These are phyloP conservation scores for Pentalonia nigronervosa DNA, from an alignment of 1,140 invertebrate species.

Conservation along the genomic window DNA sequence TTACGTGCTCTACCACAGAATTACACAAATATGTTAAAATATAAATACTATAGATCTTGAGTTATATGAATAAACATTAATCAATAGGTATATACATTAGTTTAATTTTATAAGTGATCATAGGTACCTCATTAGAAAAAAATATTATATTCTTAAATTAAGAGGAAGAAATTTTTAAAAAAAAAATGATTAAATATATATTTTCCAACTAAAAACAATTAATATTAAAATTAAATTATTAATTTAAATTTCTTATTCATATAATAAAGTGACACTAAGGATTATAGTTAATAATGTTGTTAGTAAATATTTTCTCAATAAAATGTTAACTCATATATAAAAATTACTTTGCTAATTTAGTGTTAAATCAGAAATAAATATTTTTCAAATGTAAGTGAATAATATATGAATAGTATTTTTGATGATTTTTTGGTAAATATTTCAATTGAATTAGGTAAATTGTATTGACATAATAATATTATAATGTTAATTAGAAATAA, in stretches of 20 bases:
- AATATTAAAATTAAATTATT: not conserved
- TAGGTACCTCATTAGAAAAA: not conserved
- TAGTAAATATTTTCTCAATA: not conserved
- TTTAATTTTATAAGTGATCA: not conserved
- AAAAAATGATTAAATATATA: not conserved
- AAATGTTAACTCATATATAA: not conserved
- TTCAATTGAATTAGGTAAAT: not conserved
- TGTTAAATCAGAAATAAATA: not conserved
- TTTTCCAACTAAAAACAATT: not conserved
- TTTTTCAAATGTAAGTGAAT: too few relatives aligned
- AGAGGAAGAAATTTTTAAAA: not conserved
- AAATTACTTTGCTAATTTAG: not conserved
- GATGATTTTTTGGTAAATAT: not conserved
- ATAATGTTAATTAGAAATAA: not conserved
- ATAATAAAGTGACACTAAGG: not conserved
- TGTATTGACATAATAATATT: not conserved
- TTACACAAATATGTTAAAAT: not conserved
- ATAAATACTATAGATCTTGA: not conserved
- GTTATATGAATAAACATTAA: not conserved
- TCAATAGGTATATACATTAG: not conserved
- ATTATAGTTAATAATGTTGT: not conserved
- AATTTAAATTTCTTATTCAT: not conserved
- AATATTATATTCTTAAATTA: not conserved
- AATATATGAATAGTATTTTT: not conserved
- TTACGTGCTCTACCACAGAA: not conserved